These are phyloP conservation scores for Pomacea maculata DNA, from an alignment of 1,140 invertebrate species.

Conservation along the genomic window DNA sequence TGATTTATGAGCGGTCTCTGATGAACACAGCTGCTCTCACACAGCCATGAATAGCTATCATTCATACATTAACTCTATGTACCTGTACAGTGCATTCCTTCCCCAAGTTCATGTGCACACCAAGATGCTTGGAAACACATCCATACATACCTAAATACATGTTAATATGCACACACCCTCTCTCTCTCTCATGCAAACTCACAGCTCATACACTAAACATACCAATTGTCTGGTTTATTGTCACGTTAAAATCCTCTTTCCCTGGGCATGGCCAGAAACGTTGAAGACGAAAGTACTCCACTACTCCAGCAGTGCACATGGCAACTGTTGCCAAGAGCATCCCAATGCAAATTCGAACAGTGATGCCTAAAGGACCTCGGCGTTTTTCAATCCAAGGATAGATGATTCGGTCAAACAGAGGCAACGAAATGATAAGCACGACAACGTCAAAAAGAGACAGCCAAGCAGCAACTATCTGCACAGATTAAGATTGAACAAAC, in stretches of 20 bases:
- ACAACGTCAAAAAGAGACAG: constrained; percentile 67
- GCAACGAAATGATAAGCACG: constrained; percentile 64
- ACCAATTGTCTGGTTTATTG: constrained; percentile 47
- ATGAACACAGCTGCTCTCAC: no score
- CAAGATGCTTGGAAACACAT: no score
- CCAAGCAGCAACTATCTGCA: constrained; percentile 66
- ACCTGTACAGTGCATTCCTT: no score
- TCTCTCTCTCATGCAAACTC: no score
- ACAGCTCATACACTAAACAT: constrained; percentile 45
- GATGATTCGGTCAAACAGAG: constrained; percentile 66
- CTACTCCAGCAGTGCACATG: constrained; percentile 64
- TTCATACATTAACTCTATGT: no score
- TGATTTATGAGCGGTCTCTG: no score
- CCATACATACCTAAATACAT: no score
- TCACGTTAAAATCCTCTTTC: constrained; percentile 28
- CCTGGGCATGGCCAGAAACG: constrained; percentile 37
- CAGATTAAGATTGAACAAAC: neutral
- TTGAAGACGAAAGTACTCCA: constrained; percentile 52
- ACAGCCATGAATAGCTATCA: no score
- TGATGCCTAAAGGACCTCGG: constrained; percentile 42
- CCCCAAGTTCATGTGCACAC: no score
- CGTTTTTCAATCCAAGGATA: constrained; percentile 61
- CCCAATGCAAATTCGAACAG: constrained; percentile 63
- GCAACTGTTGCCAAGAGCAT: constrained; percentile 66
- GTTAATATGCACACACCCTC: neutral